Percentiles rank a stretch among this genome's conserved stretches.
These are phyloP conservation scores for Neostethus bicornis DNA, from an alignment of 2,797 vertebrate species.

Conservation along the genomic window DNA sequence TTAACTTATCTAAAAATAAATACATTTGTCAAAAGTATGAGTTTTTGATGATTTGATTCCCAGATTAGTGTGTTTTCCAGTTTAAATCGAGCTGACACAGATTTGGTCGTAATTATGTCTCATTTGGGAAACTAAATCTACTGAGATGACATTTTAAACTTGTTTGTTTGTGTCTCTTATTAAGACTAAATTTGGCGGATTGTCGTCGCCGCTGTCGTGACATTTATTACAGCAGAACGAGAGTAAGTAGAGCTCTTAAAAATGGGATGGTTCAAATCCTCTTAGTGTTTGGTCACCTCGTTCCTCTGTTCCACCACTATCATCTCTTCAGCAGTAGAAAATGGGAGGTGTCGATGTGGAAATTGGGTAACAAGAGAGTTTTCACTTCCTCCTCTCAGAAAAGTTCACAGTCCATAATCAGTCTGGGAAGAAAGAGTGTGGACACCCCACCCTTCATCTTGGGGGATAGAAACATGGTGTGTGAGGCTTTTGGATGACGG, in stretches of 20 bases:
- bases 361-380: conserved; percentile 27
- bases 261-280: conserved; percentile 57
- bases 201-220: conserved; percentile 2
- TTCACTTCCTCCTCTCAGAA: conserved; percentile 48
- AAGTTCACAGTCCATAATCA: conserved; percentile 51
- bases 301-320: conserved; percentile 34
- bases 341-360: conserved; percentile 42
- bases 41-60: no score
- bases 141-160: neutral
- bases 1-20: no score
- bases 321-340: conserved; percentile 17
- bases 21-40: no score
- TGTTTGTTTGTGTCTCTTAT: conserved; percentile 1
- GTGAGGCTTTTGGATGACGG: conserved; percentile 36
- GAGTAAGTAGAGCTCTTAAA: conserved; percentile 40
- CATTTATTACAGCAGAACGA: conserved; percentile 38
- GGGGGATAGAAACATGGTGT: conserved; percentile 26
- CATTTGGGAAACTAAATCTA: neutral
- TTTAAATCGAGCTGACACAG: neutral
- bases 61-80: neutral
- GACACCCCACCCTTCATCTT: conserved; percentile 47
- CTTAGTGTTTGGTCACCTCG: conserved; percentile 44
- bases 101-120: neutral
- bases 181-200: conserved; percentile 7
- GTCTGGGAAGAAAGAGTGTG: conserved; percentile 31